Evolutionary conservation across 2,888 invertebrate genomes (phyloP), one percentile per base, ranked within the genome.

Genomic region (Phyto melanocephala): DNA sequence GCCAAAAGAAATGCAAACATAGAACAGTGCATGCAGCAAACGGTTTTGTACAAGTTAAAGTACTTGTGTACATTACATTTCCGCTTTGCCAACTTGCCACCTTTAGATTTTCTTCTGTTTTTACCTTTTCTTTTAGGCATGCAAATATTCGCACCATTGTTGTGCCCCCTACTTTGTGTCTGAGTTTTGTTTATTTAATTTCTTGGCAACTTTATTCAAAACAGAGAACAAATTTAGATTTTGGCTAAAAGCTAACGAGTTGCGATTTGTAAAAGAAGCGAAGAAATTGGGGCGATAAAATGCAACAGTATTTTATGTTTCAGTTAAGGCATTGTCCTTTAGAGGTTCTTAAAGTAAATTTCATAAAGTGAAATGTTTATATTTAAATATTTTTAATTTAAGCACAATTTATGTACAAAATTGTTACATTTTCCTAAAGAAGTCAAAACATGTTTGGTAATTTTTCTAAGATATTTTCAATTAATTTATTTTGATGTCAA

Each of bases 31-130:
- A n/a, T n/a, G 0, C 24, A 5, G 2, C 3, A 20, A 22, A 22
- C 17, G 10, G 2, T 24, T 3, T 13, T 0, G 13, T 24, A 13
- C 42, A 42, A 74, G 47, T 40, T 28, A 13, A 52, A 72, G 28
- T 52, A 62, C 33, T 40, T 72, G 13, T 20, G 56, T 45, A 68
- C 77, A 68, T 68, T 28, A 52, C 42, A 76, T 74, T 75, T 71
- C 62, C 83, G 80, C 81, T 81, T 71, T 63, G 42, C 62, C 63
- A 79, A 84, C 72, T 83, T 77, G 84, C 80, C 76, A 83, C 76
- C 75, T 78, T 81, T 37, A 60, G 22, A 60, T 65, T 65, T 33
- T 47, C 35, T 28, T 37, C 15, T 58, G 10, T 33, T 20, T 24
- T 20, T 10, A 33, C 15, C 33, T 52, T 6, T 54, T 60, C 35